phyloP scores from a whole-genome alignment of 2,888 invertebrate species.

The Philopedon plagiatum region DNA sequence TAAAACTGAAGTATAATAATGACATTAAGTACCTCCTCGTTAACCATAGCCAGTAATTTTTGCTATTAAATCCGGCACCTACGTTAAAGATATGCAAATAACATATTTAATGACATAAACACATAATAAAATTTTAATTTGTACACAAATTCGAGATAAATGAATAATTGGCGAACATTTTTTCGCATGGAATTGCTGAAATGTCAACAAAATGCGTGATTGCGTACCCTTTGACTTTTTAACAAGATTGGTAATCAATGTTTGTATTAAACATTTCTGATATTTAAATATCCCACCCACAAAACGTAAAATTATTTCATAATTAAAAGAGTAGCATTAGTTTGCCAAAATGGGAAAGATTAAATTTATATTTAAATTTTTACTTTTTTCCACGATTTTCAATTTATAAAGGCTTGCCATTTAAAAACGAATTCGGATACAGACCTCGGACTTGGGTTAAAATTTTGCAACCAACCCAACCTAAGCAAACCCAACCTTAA shows the following conservation, averaged over 20 bases:
- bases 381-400: too few relatives aligned
- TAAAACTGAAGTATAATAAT: too few relatives aligned
- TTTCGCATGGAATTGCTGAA: background rate
- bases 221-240: constrained; percentile 8
- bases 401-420: too few relatives aligned
- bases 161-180: background rate
- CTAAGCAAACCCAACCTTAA: too few relatives aligned
- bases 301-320: background rate
- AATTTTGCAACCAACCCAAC: too few relatives aligned
- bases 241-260: background rate
- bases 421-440: too few relatives aligned
- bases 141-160: constrained; percentile 4
- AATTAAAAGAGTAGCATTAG: too few relatives aligned
- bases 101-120: constrained; percentile 1
- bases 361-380: too few relatives aligned
- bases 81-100: constrained; percentile 2
- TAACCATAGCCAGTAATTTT: background rate
- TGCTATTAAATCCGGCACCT: background rate
- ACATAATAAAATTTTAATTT: constrained; percentile 7
- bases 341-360: too few relatives aligned
- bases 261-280: background rate
- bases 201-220: background rate
- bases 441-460: too few relatives aligned
- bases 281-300: background rate
- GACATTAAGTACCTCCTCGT: background rate